These are phyloP conservation scores for Dryobotodes eremita DNA, from an alignment of 2,888 invertebrate species.

Conservation along the genomic window DNA sequence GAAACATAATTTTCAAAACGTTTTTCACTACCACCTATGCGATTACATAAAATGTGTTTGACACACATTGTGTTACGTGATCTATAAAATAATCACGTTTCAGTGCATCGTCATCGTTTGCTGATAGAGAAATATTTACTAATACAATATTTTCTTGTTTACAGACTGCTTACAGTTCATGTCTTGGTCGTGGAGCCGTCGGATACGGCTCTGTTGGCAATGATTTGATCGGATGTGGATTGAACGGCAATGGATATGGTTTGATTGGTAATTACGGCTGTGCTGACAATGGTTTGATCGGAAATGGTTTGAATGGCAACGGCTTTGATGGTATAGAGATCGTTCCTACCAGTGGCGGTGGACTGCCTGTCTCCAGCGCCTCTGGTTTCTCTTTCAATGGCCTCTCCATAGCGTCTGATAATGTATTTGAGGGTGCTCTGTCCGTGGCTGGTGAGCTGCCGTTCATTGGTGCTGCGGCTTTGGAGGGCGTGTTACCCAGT, in stretches of 20 bases:
- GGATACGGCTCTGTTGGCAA: background rate
- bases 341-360: too few species aligned
- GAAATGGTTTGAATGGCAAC: too few species aligned
- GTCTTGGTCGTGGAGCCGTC: slow-evolving; percentile 2
- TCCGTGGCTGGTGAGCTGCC: too few species aligned
- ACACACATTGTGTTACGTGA: background rate
- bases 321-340: too few species aligned
- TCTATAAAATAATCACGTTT: background rate
- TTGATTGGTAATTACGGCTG: background rate
- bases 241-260: background rate
- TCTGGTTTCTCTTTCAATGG: too few species aligned
- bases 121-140: background rate
- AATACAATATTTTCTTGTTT: background rate
- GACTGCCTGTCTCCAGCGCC: too few species aligned
- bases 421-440: too few species aligned
- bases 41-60: too few species aligned
- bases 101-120: background rate
- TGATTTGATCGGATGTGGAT: background rate
- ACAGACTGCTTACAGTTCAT: slow-evolving; percentile 12
- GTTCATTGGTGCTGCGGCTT: too few species aligned
- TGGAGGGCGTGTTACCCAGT: too few species aligned
- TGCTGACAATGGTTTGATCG: background rate
- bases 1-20: background rate
- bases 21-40: background rate
- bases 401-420: too few species aligned